Conservation (phyloP, 2,113 vertebrate species). For the Podarcis muralis region DNA sequence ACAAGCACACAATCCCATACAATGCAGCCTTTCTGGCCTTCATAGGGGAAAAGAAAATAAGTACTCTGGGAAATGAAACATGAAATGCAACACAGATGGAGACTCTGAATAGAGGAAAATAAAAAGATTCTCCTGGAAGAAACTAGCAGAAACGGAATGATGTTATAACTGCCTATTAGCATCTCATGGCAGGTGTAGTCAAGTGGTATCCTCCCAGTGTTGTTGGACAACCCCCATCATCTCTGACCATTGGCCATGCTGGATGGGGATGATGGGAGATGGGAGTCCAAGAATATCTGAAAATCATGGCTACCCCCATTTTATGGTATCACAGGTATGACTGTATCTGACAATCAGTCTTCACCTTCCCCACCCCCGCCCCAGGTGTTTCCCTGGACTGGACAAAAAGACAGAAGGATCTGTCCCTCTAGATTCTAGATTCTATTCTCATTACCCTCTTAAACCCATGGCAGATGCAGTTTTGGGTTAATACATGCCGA, state of each 20-base stretch:
- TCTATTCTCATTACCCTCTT: neutral
- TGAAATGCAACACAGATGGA: conserved; percentile 47
- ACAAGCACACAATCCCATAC: neutral
- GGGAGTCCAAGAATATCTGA: too few relatives aligned
- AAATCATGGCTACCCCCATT: too few relatives aligned
- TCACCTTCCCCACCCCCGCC: neutral
- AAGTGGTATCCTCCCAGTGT: too few relatives aligned
- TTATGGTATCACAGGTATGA: neutral
- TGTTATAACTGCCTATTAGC: neutral
- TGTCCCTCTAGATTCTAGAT: neutral
- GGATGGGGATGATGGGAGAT: too few relatives aligned
- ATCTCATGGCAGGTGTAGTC: neutral
- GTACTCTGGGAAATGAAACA: conserved; percentile 23
- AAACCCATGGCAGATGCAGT: neutral
- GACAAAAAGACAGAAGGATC: neutral
- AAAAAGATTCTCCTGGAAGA: neutral
- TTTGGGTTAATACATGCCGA: neutral
- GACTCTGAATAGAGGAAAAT: conserved; percentile 11
- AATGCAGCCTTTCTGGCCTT: neutral
- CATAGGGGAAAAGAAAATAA: conserved; percentile 29
- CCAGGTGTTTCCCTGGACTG: neutral
- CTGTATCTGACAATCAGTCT: neutral
- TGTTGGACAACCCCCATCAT: too few relatives aligned
- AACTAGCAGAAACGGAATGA: neutral
- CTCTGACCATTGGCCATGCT: too few relatives aligned